These are phyloP conservation scores for Stigmatopora argus DNA, from an alignment of 2,113 vertebrate genomes.

Conservation along the genomic window DNA sequence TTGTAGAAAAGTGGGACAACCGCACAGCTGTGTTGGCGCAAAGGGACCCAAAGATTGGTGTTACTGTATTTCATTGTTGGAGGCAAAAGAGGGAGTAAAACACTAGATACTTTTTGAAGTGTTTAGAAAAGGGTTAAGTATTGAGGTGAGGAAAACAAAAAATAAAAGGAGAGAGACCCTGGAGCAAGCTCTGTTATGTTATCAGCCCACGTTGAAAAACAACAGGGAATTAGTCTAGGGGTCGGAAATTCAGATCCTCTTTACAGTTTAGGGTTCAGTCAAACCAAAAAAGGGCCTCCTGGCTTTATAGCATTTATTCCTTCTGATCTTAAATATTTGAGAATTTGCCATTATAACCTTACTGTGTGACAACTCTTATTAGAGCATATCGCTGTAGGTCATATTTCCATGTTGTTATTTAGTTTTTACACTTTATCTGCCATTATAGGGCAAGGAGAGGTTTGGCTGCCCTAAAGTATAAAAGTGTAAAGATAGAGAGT, in stretches of 20 bases:
- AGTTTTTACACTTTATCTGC: constrained; percentile 26
- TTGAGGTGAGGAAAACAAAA: constrained; percentile 11
- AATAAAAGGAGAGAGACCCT: constrained; percentile 19
- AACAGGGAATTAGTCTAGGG: not conserved
- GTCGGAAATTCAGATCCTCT: too few relatives aligned
- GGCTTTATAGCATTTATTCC: constrained; percentile 27
- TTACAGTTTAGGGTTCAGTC: not conserved
- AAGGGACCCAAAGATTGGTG: constrained; percentile 68
- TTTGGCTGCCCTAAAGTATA: constrained; percentile 28
- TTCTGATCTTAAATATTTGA: constrained; percentile 39
- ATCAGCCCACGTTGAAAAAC: constrained; percentile 31
- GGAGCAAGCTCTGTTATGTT: constrained; percentile 46
- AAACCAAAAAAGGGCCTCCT: constrained; percentile 33
- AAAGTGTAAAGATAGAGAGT: constrained; percentile 9
- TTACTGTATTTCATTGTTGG: constrained; percentile 72
- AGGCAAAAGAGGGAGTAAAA: constrained; percentile 46
- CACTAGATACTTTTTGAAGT: constrained; percentile 34
- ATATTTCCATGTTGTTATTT: constrained; percentile 30
- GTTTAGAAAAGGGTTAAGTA: constrained; percentile 21
- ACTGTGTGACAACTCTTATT: constrained; percentile 29
- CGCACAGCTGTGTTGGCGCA: constrained; percentile 68
- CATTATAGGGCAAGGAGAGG: constrained; percentile 35
- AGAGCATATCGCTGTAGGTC: constrained; percentile 30
- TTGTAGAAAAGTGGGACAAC: constrained; percentile 72
- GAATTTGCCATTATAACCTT: constrained; percentile 36